Conservation (phyloP, 1,140 invertebrate species). For the Bombus impatiens region DNA sequence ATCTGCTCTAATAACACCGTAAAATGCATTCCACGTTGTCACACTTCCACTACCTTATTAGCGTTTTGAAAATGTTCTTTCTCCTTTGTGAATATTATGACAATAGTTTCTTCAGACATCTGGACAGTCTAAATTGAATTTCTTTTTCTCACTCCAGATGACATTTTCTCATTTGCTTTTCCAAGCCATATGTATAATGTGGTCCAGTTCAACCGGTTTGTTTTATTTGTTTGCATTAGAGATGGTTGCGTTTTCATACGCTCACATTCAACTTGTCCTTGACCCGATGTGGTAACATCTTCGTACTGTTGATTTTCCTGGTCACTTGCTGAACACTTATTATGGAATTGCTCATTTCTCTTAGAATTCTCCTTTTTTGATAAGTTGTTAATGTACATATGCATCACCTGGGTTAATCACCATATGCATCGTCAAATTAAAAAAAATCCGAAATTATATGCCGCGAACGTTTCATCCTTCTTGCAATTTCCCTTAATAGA, state of each 20-base stretch:
- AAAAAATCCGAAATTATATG: not conserved
- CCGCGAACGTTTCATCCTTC: not conserved
- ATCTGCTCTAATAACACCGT: not conserved
- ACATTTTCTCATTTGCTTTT: not conserved
- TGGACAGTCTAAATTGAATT: not conserved
- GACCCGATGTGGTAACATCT: not conserved
- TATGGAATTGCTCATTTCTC: not conserved
- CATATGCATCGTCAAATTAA: no score
- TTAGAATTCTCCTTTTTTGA: not conserved
- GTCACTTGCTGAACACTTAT: not conserved
- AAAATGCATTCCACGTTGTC: not conserved
- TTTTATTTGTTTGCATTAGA: not conserved
- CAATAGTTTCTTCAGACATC: not conserved
- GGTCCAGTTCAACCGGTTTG: not conserved
- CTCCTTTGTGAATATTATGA: not conserved
- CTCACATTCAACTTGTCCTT: not conserved
- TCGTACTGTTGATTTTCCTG: not conserved
- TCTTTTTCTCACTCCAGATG: not conserved
- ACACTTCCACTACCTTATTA: not conserved
- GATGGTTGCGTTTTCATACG: not conserved
- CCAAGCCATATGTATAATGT: not conserved
- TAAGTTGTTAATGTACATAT: not conserved
- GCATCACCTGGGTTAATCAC: accelerated
- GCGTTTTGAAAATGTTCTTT: not conserved
- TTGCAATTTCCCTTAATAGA: not conserved